These are phyloP conservation scores for Dynastes maya DNA, from an alignment of 2,888 invertebrate species.

Conservation along the genomic window DNA sequence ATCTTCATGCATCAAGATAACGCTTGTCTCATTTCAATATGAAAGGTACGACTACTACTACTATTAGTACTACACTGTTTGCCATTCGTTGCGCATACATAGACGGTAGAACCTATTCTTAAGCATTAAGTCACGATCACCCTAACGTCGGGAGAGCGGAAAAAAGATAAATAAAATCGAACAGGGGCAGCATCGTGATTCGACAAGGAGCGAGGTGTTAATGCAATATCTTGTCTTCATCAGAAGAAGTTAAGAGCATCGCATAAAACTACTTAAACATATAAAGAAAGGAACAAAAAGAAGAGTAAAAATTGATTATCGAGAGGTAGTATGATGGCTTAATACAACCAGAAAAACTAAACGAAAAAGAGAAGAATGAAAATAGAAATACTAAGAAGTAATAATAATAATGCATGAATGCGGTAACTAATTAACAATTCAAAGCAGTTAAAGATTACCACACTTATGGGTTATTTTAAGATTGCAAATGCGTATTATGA, in stretches of 20 bases:
- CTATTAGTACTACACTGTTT: conserved; percentile 25
- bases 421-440: conserved; percentile 58
- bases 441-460: conserved; percentile 59
- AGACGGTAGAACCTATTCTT: conserved; percentile 10
- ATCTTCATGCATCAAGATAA: conserved; percentile 40
- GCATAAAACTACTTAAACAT: conserved; percentile 47
- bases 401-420: not conserved
- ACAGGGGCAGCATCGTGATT: conserved; percentile 49
- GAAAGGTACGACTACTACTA: conserved; percentile 30
- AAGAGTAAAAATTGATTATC: conserved; percentile 19
- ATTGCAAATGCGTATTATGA: conserved; percentile 28
- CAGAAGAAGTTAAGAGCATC: conserved; percentile 37
- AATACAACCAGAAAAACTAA: conserved; percentile 24
- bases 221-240: conserved; percentile 45
- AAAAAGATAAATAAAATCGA: conserved; percentile 27
- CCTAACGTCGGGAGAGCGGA: conserved; percentile 1
- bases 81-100: conserved; percentile 14
- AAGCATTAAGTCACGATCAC: conserved; percentile 42
- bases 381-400: not conserved
- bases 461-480: conserved; percentile 54
- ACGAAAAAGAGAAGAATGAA: not conserved
- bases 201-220: conserved; percentile 49
- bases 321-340: conserved; percentile 35
- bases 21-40: conserved; percentile 45
- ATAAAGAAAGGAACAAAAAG: conserved; percentile 31